phyloP scores from a whole-genome alignment of 2,888 invertebrate genomes.

The Cyclophora punctaria region DNA sequence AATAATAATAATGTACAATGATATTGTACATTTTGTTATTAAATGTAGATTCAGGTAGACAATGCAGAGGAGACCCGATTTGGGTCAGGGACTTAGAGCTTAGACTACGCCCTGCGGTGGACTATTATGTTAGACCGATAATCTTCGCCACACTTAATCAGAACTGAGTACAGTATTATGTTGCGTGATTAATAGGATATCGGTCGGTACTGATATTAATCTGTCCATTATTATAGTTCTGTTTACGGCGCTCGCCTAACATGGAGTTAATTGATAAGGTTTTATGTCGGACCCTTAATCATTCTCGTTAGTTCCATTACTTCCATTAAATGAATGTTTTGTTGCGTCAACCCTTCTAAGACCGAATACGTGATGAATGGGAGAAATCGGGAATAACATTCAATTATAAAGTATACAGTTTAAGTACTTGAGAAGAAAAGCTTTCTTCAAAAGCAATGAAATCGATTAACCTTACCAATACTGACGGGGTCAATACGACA shows the following conservation, averaged over 20 bases:
- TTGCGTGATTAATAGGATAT: conserved; percentile 29
- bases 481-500: conserved; percentile 18
- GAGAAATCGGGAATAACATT: not conserved
- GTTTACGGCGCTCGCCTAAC: not conserved
- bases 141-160: conserved; percentile 39
- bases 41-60: conserved; percentile 22
- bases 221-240: conserved; percentile 13
- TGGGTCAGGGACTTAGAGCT: conserved; percentile 42
- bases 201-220: conserved; percentile 22
- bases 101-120: conserved; percentile 40
- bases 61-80: conserved; percentile 34
- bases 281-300: not conserved
- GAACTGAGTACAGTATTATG: conserved; percentile 24
- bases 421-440: not conserved
- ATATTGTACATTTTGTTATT: conserved; percentile 7
- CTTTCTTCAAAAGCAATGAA: not conserved
- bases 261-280: conserved; percentile 2
- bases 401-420: not conserved
- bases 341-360: not conserved
- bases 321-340: not conserved
- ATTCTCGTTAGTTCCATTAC: not conserved
- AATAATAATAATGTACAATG: no score
- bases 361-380: not conserved
- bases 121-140: conserved; percentile 33
- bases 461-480: conserved; percentile 19